Percentiles rank a stretch among this genome's conserved stretches.
Evolutionary conservation across 2,888 invertebrate genomes (phyloP).

Genomic region (Lasiommata megera): DNA sequence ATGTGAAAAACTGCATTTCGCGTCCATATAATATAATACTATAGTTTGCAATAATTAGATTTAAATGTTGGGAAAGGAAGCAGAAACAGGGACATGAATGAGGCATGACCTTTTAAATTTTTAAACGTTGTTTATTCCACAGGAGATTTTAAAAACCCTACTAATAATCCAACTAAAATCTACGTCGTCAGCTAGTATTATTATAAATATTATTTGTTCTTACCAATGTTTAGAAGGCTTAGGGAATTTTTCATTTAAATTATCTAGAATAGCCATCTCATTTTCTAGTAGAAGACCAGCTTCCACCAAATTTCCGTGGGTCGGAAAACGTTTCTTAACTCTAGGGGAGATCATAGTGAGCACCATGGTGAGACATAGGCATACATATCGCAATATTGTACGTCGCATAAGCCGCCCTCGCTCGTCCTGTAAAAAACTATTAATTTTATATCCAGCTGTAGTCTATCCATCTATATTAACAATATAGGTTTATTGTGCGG

Average conservation of each 20-base stretch:
- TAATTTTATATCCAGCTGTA: background rate
- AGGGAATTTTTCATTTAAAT: conserved; percentile 90
- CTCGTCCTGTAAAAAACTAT: conserved; percentile 83
- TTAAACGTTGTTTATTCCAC: too few species aligned
- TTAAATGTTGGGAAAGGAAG: too few species aligned
- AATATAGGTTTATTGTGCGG: too few species aligned
- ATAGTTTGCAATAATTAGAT: too few species aligned
- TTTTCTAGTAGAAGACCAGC: conserved; percentile 91
- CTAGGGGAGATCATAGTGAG: conserved; percentile 92
- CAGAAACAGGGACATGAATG: too few species aligned
- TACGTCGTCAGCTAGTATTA: too few species aligned
- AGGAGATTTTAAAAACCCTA: too few species aligned
- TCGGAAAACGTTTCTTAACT: conserved; percentile 94
- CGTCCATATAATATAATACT: too few species aligned
- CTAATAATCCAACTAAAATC: too few species aligned
- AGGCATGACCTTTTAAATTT: too few species aligned
- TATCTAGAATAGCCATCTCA: conserved; percentile 89
- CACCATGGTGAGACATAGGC: conserved; percentile 93
- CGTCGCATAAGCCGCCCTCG: conserved; percentile 90
- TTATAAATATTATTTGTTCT: conserved; percentile 28
- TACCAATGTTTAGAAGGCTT: conserved; percentile 94
- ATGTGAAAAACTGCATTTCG: too few species aligned
- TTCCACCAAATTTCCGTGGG: conserved; percentile 90
- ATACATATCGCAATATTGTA: conserved; percentile 91
- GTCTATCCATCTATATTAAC: too few species aligned